A percentile compares a stretch with the other conserved stretches of the same genome.
Evolutionary conservation across 2,797 vertebrate genomes (phyloP).

Genomic region (Loris lydekkerianus): DNA sequence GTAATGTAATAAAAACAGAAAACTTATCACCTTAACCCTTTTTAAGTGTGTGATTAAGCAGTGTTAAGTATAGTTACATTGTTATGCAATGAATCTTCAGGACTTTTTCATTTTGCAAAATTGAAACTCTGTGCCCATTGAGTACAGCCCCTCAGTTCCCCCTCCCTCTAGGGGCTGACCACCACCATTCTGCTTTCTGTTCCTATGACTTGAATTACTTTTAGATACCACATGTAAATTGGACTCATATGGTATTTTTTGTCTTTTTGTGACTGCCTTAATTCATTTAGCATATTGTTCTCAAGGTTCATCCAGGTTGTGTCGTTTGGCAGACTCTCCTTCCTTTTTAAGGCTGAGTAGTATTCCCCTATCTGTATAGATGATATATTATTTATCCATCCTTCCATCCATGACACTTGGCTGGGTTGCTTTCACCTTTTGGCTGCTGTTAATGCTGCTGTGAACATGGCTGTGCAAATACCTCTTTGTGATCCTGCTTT

Average conservation of each 20-base stretch:
- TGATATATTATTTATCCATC: neutral
- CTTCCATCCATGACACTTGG: neutral
- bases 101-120: slow-evolving; percentile 10
- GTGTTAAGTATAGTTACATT: neutral
- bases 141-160: neutral
- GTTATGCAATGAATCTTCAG: neutral
- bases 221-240: neutral
- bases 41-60: neutral
- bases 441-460: neutral
- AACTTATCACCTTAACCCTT: neutral
- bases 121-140: neutral
- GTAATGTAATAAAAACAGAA: neutral
- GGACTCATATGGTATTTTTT: neutral
- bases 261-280: neutral
- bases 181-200: neutral
- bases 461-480: neutral
- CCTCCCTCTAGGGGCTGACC: neutral
- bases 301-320: neutral
- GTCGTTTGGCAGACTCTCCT: neutral
- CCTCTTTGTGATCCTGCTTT: neutral
- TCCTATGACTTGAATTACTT: neutral
- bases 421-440: neutral
- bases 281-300: neutral
- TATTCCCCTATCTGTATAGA: neutral
- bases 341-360: neutral